Base-by-base conservation (phyloP, 1,140 invertebrate genomes). In the Drosophila paulistorum region DNA sequence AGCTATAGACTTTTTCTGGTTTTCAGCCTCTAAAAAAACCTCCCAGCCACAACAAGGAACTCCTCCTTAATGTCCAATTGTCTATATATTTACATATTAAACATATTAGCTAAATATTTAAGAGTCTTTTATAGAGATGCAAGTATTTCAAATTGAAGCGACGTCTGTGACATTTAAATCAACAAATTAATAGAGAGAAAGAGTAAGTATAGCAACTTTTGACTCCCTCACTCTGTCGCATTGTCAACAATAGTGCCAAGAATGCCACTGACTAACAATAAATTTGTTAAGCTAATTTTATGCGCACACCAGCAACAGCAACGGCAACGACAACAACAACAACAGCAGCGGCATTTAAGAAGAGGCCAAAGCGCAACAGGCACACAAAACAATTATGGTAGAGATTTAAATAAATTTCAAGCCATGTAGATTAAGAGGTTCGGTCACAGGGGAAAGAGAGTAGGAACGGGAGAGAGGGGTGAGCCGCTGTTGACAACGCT, bases 341-440 rank as follows among this genome's bases (percentile, higher is more conserved):
- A 30, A 7, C 30, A 30, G 13, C 55, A 57, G 35, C 59, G 65
- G 64, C 42, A 13, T 41, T 62, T 41, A 74, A 45, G 68, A 82
- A 66, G 61, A 68, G 54, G 51, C 65, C 45, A 63, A 68, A 63
- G 66, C 66, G 79, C 82, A 86, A 86, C 79, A 86, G 83, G 82
- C 82, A 58, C 41, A 71, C 69, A 77, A 75, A 87, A 86, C 82
- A 86, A 86, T 87, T 86, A 86, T 86, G 76, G 83, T 69, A 64
- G 67, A 82, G 82, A 86, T 86, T 86, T 87, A 87, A 86, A 86
- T 86, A 86, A 86, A 86, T 86, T 86, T 68, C 66, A 83, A 72
- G 71, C 35, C 48, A 33, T 61, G 74, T 42, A 54, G 26, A 11
- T 26, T 13, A 48, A n/a, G 48, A 20, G 10, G 10, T 10, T 1